A percentile compares a stretch with the other conserved stretches of the same genome.
phyloP scores from a whole-genome alignment of 2,113 vertebrate species.

The Psammodynastes pulverulentus region DNA sequence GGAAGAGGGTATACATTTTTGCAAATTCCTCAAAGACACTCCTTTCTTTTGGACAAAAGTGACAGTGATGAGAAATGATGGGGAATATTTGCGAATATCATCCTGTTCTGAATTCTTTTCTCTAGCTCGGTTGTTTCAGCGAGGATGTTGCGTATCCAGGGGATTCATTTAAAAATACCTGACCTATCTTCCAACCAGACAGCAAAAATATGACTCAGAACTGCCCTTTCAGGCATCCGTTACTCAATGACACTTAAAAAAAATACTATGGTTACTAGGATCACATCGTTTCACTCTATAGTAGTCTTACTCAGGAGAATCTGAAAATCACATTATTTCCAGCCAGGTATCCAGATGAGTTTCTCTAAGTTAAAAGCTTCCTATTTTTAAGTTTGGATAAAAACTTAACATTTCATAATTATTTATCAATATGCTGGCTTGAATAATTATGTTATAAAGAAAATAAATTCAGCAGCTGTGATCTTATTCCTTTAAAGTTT shows the following conservation, averaged over 20 bases:
- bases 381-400: not conserved
- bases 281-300: not conserved
- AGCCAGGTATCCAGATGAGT: not conserved
- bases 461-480: not conserved
- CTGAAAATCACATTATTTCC: not conserved
- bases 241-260: not conserved
- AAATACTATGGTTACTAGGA: not conserved
- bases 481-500: not conserved
- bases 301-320: not conserved
- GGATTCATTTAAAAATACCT: not conserved
- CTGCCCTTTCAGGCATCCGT: not conserved
- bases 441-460: not conserved
- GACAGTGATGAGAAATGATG: not conserved
- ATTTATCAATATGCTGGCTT: not conserved
- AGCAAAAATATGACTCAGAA: conserved; percentile 4
- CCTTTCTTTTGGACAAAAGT: not conserved
- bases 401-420: not conserved
- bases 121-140: not conserved
- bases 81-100: not conserved
- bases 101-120: not conserved
- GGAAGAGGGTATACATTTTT: not conserved
- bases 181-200: not conserved
- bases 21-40: not conserved
- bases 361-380: not conserved
- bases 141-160: not conserved